phyloP scores from a whole-genome alignment of 2,113 vertebrate genomes.

The Struthidea cinerea region DNA sequence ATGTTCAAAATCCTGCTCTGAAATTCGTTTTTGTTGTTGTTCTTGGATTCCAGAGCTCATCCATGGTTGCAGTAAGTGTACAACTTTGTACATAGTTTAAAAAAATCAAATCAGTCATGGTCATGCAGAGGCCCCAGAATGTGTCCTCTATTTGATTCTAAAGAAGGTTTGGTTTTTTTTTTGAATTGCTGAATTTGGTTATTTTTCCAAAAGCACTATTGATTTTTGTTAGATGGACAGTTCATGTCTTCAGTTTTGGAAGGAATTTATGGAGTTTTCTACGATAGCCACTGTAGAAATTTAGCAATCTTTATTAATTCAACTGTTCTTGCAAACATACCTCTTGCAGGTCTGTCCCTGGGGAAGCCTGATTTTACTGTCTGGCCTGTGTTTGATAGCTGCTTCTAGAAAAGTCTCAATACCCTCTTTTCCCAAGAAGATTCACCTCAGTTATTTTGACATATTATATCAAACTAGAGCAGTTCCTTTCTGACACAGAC shows the following conservation, averaged over 20 bases:
- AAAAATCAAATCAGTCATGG: not conserved
- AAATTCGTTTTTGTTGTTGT: not conserved
- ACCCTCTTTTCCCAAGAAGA: not conserved
- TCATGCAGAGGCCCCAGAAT: not conserved
- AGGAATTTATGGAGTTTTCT: not conserved
- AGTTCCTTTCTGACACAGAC: not conserved
- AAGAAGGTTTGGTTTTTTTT: not conserved
- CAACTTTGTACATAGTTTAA: not conserved
- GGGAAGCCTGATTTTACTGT: not conserved
- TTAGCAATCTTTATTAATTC: not conserved
- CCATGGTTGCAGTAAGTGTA: not conserved
- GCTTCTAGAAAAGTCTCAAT: not conserved
- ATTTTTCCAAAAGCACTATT: not conserved
- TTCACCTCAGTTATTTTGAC: not conserved
- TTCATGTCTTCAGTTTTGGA: not conserved
- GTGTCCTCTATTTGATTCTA: not conserved
- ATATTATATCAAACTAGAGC: not conserved
- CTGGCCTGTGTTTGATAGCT: not conserved
- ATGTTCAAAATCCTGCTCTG: constrained; percentile 23
- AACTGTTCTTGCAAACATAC: not conserved
- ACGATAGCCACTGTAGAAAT: not conserved
- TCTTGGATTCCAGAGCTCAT: not conserved
- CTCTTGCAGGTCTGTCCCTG: not conserved
- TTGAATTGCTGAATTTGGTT: not conserved
- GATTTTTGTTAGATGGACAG: not conserved